These are phyloP conservation scores for Pseudochaenichthys georgianus DNA, from an alignment of 2,797 vertebrate species.

Conservation along the genomic window DNA sequence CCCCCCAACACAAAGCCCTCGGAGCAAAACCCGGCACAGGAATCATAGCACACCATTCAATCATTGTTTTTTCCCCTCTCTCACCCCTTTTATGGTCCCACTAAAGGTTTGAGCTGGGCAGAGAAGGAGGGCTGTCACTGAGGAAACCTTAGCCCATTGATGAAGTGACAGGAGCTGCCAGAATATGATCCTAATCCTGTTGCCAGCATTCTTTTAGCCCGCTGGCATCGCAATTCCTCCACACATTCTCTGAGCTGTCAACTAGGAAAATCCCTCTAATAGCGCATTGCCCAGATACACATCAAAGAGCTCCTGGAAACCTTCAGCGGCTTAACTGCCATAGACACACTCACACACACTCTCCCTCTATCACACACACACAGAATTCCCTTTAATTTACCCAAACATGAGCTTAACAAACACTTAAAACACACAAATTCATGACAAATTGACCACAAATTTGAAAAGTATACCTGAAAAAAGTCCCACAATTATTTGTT, in stretches of 20 bases:
- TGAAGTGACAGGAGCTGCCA: conserved; percentile 92
- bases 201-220: conserved; percentile 93
- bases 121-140: conserved; percentile 91
- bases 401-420: conserved; percentile 39
- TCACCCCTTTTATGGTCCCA: conserved; percentile 81
- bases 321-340: conserved; percentile 89
- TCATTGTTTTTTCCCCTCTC: conserved; percentile 81
- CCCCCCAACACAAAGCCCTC: conserved; percentile 83
- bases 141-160: conserved; percentile 95
- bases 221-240: conserved; percentile 88
- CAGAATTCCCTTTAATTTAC: conserved; percentile 63
- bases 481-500: conserved; percentile 20
- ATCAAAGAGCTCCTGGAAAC: conserved; percentile 94
- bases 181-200: conserved; percentile 99
- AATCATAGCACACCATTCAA: conserved; percentile 87
- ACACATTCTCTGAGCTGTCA: conserved; percentile 90
- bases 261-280: conserved; percentile 93
- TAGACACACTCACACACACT: conserved; percentile 70
- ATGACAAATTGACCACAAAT: conserved; percentile 66
- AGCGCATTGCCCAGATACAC: conserved; percentile 91
- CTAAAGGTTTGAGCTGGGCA: conserved; percentile 87
- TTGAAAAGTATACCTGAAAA: conserved; percentile 13
- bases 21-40: conserved; percentile 80
- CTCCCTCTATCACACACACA: background rate
- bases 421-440: conserved; percentile 41